A percentile compares a stretch with the other conserved stretches of the same genome.
phyloP scores from a whole-genome alignment of 2,113 vertebrate species.

The Salvator merianae region DNA sequence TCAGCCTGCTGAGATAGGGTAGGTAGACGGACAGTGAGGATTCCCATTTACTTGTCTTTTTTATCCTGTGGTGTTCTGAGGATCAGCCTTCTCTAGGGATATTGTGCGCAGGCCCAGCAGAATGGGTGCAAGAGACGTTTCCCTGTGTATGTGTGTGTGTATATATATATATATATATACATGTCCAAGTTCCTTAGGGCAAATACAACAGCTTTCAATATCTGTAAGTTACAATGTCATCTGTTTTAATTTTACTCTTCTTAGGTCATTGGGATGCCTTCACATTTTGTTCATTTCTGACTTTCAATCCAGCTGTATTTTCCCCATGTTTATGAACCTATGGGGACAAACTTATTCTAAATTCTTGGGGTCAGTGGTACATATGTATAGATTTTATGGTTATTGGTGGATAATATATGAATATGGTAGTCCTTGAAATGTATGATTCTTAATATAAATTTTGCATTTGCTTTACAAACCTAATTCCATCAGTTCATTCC shows the following conservation, averaged over 20 bases:
- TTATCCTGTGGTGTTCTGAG: neutral
- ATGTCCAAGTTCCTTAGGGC: neutral
- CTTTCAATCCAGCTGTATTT: conserved; percentile 31
- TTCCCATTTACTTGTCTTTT: neutral
- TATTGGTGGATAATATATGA: neutral
- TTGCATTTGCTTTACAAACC: neutral
- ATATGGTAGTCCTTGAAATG: neutral
- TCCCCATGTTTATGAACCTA: conserved; percentile 44
- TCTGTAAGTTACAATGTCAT: conserved; percentile 6
- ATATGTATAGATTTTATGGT: conserved; percentile 6
- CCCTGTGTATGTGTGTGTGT: neutral
- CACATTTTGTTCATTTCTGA: conserved; percentile 7
- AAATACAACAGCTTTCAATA: neutral
- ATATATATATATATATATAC: too few relatives aligned
- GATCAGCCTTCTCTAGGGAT: neutral
- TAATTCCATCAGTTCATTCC: neutral
- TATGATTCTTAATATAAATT: conserved; percentile 7
- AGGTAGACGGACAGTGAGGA: neutral
- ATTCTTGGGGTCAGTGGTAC: conserved; percentile 35
- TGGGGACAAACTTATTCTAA: conserved; percentile 50
- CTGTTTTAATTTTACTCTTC: neutral
- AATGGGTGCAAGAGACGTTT: neutral
- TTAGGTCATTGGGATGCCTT: conserved; percentile 30
- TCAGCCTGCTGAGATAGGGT: neutral
- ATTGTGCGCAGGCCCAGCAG: neutral